Evolutionary conservation across 2,797 vertebrate species (phyloP).

Genomic region (Platyrinchus mystaceus): DNA sequence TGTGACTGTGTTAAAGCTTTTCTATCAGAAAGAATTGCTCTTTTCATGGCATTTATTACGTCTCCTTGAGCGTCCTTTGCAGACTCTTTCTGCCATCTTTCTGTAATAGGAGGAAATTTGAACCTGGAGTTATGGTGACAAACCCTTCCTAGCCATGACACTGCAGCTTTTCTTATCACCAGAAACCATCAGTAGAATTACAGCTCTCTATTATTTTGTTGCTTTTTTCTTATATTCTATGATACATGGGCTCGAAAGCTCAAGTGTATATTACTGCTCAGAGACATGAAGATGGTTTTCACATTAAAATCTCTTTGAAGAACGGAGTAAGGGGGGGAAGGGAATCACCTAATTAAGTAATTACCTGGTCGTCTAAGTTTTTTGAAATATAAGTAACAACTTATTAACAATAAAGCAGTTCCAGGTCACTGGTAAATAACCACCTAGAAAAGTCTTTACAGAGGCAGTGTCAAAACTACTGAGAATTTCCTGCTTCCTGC

Average conservation of each 20-base stretch:
- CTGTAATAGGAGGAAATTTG: constrained; percentile 64
- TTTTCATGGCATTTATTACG: constrained; percentile 60
- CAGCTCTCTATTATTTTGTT: constrained; percentile 50
- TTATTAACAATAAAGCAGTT: constrained; percentile 1
- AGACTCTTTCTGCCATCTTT: constrained; percentile 66
- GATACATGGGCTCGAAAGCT: constrained; percentile 24
- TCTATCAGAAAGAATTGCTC: constrained; percentile 51
- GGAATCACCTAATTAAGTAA: background rate
- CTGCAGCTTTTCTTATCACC: constrained; percentile 54
- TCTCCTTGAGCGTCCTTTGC: constrained; percentile 59
- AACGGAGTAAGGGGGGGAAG: background rate
- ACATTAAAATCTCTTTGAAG: constrained; percentile 21
- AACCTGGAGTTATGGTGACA: constrained; percentile 62
- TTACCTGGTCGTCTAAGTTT: constrained; percentile 8
- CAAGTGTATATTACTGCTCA: background rate
- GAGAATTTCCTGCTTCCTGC: background rate
- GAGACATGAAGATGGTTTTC: background rate
- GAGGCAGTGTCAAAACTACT: background rate
- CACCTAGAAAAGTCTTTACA: background rate
- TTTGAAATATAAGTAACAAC: background rate
- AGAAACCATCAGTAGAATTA: constrained; percentile 52
- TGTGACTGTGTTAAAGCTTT: constrained; percentile 55
- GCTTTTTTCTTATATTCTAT: constrained; percentile 4
- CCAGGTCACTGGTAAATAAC: constrained; percentile 1
- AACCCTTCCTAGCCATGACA: constrained; percentile 13